phyloP scores from a whole-genome alignment of 37 sponge, comb jelly and placozoan genomes.

The Beroe forskalii region DNA sequence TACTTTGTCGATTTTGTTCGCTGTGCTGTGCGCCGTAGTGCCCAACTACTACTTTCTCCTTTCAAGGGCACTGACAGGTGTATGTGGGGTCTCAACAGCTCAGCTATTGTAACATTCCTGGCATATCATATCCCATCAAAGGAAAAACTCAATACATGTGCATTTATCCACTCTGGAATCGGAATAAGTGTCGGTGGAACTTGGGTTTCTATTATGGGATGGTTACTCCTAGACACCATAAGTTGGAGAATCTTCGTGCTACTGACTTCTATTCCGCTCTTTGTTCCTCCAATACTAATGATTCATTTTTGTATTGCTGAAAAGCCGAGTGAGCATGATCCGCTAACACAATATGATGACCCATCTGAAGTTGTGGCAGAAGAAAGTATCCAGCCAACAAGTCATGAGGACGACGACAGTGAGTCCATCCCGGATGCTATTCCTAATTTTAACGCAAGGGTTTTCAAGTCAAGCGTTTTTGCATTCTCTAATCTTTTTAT shows the following conservation, averaged over 20 bases:
- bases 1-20: no score
- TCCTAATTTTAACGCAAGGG: not conserved
- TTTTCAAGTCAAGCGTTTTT: not conserved
- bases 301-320: not conserved
- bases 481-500: not conserved
- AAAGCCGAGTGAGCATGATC: not conserved
- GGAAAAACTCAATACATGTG: no score
- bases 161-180: no score
- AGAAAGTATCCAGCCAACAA: not conserved
- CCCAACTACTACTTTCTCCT: no score
- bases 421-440: not conserved
- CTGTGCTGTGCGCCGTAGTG: no score
- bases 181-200: not conserved
- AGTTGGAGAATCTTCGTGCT: no score
- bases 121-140: no score
- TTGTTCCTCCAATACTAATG: slow-evolving; percentile 9
- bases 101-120: no score
- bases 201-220: not conserved
- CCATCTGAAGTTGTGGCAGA: not conserved
- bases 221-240: not conserved
- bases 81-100: no score
- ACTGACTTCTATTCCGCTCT: no score
- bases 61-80: no score
- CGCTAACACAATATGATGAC: no score
- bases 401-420: not conserved